Percentiles rank a stretch among this genome's conserved stretches.
Evolutionary conservation across 2,888 invertebrate genomes (phyloP).

Genomic region (Nephrotoma flavescens): DNA sequence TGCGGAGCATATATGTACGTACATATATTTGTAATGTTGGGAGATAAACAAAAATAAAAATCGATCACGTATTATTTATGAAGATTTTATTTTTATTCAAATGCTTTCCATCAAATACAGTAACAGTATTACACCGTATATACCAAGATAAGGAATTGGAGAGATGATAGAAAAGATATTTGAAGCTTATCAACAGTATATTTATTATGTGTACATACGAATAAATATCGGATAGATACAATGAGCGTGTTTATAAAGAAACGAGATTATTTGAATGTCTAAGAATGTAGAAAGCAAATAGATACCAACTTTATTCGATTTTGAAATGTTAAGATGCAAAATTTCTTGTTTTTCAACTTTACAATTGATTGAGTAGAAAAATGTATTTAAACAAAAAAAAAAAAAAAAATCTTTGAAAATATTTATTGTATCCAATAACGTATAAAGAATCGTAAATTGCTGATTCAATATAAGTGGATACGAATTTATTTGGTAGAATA

Average conservation of each 20-base stretch:
- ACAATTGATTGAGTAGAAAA: not conserved
- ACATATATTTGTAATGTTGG: not conserved
- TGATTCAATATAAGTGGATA: no score
- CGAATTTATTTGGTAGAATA: no score
- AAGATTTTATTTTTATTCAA: not conserved
- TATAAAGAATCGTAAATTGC: no score
- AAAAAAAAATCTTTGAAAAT: not conserved
- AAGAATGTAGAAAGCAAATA: not conserved
- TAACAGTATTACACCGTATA: not conserved
- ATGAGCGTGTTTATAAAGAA: not conserved
- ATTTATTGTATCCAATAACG: no score
- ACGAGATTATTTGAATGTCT: not conserved
- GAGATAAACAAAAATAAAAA: not conserved
- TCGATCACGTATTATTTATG: not conserved
- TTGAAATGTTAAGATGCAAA: not conserved
- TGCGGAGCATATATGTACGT: not conserved
- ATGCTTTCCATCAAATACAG: not conserved
- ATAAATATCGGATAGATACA: not conserved
- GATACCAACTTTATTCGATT: not conserved
- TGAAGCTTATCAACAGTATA: not conserved
- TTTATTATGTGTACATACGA: not conserved
- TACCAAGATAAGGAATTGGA: not conserved
- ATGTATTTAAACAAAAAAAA: not conserved
- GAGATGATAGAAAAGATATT: not conserved
- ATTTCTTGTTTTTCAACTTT: not conserved